Conservation (phyloP, 2,888 invertebrate genomes). For the Hyposoter dolosus region DNA sequence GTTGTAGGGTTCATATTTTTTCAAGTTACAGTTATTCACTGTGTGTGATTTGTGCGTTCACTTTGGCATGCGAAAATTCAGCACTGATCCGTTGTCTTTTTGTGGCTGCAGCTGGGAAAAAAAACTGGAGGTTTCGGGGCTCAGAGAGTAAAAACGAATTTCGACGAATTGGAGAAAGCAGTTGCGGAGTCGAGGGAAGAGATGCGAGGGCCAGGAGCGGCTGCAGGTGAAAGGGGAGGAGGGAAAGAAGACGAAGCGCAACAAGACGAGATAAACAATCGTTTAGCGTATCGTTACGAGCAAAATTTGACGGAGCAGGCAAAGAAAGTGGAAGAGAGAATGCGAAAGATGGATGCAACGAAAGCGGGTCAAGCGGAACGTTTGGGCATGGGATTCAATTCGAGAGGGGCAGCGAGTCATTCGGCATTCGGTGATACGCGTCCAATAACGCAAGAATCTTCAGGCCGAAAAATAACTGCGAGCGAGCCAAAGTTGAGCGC, state of each 20-base stretch:
- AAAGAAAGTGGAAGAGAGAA: constrained; percentile 90
- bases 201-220: constrained; percentile 77
- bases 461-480: constrained; percentile 81
- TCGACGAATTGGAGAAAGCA: constrained; percentile 96
- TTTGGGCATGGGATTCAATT: constrained; percentile 95
- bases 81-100: constrained; percentile 1
- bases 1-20: no score
- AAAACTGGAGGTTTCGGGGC: constrained; percentile 95
- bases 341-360: constrained; percentile 91
- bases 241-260: constrained; percentile 86
- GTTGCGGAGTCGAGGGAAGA: constrained; percentile 90
- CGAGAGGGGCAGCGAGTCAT: constrained; percentile 90
- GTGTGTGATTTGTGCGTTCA: background rate
- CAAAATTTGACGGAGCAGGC: constrained; percentile 90
- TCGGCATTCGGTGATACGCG: constrained; percentile 97
- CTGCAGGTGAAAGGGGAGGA: background rate
- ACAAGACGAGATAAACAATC: constrained; percentile 89
- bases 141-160: constrained; percentile 97
- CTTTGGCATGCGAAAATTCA: constrained; percentile 18
- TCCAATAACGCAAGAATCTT: constrained; percentile 93
- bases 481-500: constrained; percentile 74
- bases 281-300: constrained; percentile 88
- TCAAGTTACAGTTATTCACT: no score
- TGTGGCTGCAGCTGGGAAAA: constrained; percentile 90
- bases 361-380: constrained; percentile 96